Conservation (phyloP, 2,797 vertebrate species). For the Xenops minutus region DNA sequence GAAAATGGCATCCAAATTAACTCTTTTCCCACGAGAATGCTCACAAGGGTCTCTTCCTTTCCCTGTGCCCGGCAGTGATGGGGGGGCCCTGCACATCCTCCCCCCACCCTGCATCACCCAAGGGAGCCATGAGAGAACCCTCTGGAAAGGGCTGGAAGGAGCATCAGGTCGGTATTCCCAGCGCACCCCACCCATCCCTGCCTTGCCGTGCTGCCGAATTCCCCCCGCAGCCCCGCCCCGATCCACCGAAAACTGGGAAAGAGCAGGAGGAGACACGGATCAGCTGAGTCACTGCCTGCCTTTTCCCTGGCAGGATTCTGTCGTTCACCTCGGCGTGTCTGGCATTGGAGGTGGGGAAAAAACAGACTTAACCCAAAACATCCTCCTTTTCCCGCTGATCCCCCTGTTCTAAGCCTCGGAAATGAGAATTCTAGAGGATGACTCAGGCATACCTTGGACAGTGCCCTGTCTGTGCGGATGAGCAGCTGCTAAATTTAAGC, state of each 20-base stretch:
- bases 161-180: neutral
- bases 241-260: neutral
- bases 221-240: neutral
- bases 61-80: fast-evolving
- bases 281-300: conserved; percentile 29
- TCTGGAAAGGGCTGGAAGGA: conserved; percentile 8
- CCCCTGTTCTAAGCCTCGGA: neutral
- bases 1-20: fast-evolving
- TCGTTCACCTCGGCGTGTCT: neutral
- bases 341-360: neutral
- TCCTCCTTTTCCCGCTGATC: neutral
- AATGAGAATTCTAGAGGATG: neutral
- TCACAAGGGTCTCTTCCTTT: fast-evolving
- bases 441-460: neutral
- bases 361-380: neutral
- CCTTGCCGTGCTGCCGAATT: neutral
- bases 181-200: neutral
- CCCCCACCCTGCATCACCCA: neutral
- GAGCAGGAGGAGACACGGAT: neutral
- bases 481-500: neutral
- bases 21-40: fast-evolving
- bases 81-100: neutral
- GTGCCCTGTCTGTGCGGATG: neutral
- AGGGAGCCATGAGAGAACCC: fast-evolving
- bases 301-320: neutral